phyloP scores from a whole-genome alignment of 2,797 vertebrate species.

The Cossypha polioptera region DNA sequence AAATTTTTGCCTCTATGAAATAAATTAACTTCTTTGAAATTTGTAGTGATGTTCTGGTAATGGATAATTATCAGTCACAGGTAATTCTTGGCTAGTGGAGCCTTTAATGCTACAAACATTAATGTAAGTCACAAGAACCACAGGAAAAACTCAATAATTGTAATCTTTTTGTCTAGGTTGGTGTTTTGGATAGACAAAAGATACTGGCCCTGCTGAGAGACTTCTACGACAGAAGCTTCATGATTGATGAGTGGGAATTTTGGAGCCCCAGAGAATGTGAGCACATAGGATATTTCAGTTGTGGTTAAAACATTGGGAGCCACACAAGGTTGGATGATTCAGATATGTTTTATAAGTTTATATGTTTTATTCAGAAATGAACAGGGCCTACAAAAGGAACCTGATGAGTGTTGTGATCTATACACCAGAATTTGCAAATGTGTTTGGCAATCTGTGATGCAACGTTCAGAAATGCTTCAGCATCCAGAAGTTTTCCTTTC shows the following conservation, averaged over 20 bases:
- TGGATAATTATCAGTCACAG: not conserved
- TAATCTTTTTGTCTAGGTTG: conserved; percentile 62
- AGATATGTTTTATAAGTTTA: not conserved
- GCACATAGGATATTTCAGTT: not conserved
- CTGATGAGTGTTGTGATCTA: not conserved
- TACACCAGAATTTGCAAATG: not conserved
- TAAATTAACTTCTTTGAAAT: not conserved
- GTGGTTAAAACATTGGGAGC: not conserved
- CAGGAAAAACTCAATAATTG: not conserved
- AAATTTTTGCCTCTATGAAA: not conserved
- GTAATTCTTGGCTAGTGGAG: not conserved
- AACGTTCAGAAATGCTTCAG: not conserved
- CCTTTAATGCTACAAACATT: not conserved
- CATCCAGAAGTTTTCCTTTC: not conserved
- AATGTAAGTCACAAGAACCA: not conserved
- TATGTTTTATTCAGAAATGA: not conserved
- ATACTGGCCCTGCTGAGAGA: conserved; percentile 67
- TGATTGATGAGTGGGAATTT: not conserved
- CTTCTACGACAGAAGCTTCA: conserved; percentile 62
- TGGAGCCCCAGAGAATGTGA: conserved; percentile 77
- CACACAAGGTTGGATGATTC: not conserved
- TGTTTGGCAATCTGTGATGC: not conserved
- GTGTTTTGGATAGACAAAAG: conserved; percentile 70
- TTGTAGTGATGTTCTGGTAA: not conserved
- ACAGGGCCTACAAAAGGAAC: not conserved